Conservation (phyloP, 2,888 invertebrate species). For the Heliconius erato region DNA sequence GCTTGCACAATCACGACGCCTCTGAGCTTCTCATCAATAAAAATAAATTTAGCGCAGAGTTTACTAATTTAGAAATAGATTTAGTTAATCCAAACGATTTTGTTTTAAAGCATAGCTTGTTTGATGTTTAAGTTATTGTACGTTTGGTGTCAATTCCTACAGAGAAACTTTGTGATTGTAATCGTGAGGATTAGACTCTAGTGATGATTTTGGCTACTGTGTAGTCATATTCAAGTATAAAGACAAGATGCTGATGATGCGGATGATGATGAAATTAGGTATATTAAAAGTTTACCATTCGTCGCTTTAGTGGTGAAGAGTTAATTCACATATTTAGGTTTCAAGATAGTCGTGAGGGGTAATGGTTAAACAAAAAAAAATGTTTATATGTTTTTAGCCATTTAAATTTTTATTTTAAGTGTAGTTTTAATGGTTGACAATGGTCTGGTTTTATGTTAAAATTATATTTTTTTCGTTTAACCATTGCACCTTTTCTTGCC, state of each 20-base stretch:
- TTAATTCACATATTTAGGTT: too few relatives aligned
- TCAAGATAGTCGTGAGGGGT: too few relatives aligned
- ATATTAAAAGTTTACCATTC: too few relatives aligned
- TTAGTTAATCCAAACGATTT: background rate
- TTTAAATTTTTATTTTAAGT: too few relatives aligned
- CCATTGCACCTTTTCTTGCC: too few relatives aligned
- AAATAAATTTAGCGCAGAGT: background rate
- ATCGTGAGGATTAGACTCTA: background rate
- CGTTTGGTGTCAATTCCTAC: background rate
- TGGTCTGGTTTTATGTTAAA: too few relatives aligned
- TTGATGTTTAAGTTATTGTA: background rate
- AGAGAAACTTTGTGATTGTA: background rate
- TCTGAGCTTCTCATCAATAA: conserved; percentile 72
- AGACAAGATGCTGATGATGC: background rate
- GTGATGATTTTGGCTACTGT: background rate
- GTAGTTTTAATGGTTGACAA: too few relatives aligned
- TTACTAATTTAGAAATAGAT: background rate
- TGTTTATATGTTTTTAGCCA: too few relatives aligned
- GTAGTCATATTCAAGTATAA: background rate
- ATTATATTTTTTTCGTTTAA: too few relatives aligned
- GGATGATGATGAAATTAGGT: too few relatives aligned
- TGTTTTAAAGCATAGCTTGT: conserved; percentile 14
- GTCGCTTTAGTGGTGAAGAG: too few relatives aligned
- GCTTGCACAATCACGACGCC: conserved; percentile 77
- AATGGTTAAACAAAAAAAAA: too few relatives aligned